Evolutionary conservation across 2,113 vertebrate genomes (phyloP), one percentile per base, ranked within the genome.

Genomic region (Esox niger): DNA sequence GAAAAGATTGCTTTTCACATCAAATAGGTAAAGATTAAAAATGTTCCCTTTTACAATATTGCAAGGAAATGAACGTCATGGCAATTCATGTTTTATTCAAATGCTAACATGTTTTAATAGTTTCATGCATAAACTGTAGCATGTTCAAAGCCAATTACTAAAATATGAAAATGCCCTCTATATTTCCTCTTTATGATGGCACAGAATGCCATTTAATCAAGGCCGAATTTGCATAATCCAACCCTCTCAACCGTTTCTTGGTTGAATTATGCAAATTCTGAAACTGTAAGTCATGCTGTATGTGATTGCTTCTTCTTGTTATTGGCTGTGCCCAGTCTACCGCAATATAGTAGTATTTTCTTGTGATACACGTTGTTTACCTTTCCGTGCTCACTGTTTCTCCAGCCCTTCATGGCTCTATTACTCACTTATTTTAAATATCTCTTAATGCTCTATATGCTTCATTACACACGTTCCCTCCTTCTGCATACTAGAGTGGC

Each of bases 181-280:
- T 66, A 70, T 71, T 75, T 79, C 57, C 70, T 60, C 71, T 73
- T 81, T 29, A 66, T 84, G 70, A 79, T 69, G 77, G 49, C 71
- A 77, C 81, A 62, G 31, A 79, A 79, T 76, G 56, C 66, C 62
- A 47, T 74, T 78, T 79, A 73, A 72, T 83, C 66, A 82, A 67
- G 4, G 21, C 23, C 64, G 69, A 1, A 73, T 87, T 84, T 78
- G 77, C 76, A 81, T 87, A 84, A 82, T 79, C 62, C 25, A 66
- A 76, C 70, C 55, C 78, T 75, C 35, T 71, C 38, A 80, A 68
- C 69, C 70, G 69, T 30, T 31, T 71, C 66, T 71, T 63, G 56
- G 64, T 82, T 68, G 58, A 75, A 81, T 83, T 72, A 85, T 81
- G 77, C 47, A 70, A 75, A 81, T 74, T 15, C 1, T 55, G 33